phyloP scores from a whole-genome alignment of 2,797 vertebrate species.

The Bryconaethiops microstoma region DNA sequence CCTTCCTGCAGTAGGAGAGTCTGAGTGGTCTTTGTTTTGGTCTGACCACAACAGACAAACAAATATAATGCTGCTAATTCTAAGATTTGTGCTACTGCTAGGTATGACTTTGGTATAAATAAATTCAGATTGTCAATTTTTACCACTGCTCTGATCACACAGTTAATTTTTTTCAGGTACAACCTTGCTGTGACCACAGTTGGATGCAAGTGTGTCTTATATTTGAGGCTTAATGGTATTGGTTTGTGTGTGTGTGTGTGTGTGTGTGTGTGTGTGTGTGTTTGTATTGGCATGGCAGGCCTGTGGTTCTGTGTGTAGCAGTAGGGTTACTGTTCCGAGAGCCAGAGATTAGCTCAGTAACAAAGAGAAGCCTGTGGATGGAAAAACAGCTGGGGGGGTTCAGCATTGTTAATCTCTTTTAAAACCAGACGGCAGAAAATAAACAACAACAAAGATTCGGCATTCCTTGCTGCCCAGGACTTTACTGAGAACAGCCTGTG shows the following conservation, averaged over 20 bases:
- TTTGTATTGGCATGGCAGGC: slow-evolving; percentile 49
- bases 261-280: slow-evolving; percentile 34
- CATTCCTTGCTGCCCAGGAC: slow-evolving; percentile 61
- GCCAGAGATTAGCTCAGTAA: slow-evolving; percentile 67
- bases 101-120: not conserved
- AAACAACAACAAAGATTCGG: slow-evolving; percentile 63
- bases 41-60: slow-evolving; percentile 54
- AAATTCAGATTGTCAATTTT: not conserved
- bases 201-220: too few species aligned
- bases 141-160: not conserved
- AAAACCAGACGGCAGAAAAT: slow-evolving; percentile 61
- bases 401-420: slow-evolving; percentile 67
- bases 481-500: slow-evolving; percentile 48
- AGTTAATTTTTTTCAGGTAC: not conserved
- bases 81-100: not conserved
- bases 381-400: slow-evolving; percentile 62
- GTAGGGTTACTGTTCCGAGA: slow-evolving; percentile 59
- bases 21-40: slow-evolving; percentile 65
- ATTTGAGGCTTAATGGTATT: too few species aligned
- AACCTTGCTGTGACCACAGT: too few species aligned
- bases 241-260: slow-evolving; percentile 31
- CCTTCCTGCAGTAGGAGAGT: slow-evolving; percentile 66
- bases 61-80: slow-evolving; percentile 13
- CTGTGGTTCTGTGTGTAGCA: slow-evolving; percentile 58
- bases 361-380: slow-evolving; percentile 73